Evolutionary conservation across 2,797 vertebrate genomes (phyloP).

Genomic region (Coregonus ussuriensis): DNA sequence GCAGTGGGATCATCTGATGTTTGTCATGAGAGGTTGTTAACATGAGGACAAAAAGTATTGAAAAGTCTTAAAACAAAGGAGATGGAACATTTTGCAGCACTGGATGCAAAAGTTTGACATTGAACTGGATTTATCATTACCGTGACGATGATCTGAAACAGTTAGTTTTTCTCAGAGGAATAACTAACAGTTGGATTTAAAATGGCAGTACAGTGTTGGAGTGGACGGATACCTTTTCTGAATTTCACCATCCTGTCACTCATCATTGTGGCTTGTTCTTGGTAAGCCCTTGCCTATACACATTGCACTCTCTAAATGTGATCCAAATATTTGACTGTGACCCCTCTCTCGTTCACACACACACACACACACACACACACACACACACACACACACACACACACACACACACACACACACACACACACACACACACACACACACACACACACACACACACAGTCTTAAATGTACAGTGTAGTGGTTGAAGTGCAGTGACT

Average conservation of each 20-base stretch:
- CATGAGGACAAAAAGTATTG: not conserved
- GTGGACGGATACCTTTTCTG: not conserved
- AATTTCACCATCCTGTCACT: not conserved
- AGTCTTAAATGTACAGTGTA: slow-evolving; percentile 16
- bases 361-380: no score
- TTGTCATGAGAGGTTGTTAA: slow-evolving; percentile 10
- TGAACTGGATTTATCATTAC: slow-evolving; percentile 21
- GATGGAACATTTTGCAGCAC: slow-evolving; percentile 18
- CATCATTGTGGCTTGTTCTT: slow-evolving; percentile 10
- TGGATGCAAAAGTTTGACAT: slow-evolving; percentile 16
- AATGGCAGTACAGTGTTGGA: not conserved
- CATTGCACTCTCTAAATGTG: slow-evolving; percentile 18
- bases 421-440: no score
- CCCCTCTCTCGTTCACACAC: no score
- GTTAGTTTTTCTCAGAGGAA: slow-evolving; percentile 10
- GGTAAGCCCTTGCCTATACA: slow-evolving; percentile 14
- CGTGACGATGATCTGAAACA: not conserved
- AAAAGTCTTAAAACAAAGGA: not conserved
- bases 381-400: no score
- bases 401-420: no score
- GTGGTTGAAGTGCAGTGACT: not conserved
- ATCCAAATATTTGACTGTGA: slow-evolving; percentile 7
- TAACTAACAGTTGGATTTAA: slow-evolving; percentile 15
- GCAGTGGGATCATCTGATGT: slow-evolving; percentile 15
- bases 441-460: slow-evolving; percentile 15